These are phyloP conservation scores for Ceyx melanurus DNA, from an alignment of 2,113 vertebrate species.

Conservation along the genomic window DNA sequence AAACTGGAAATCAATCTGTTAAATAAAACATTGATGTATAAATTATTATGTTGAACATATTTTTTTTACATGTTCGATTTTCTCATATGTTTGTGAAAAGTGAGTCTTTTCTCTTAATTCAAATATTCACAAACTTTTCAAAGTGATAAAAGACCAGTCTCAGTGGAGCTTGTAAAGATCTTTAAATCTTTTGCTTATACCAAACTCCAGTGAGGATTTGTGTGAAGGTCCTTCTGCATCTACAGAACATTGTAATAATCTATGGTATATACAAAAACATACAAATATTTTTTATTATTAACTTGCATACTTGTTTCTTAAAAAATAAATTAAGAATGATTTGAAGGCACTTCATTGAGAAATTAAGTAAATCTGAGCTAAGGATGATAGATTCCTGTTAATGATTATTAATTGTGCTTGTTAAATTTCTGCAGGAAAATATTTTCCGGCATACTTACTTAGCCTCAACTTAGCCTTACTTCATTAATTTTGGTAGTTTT, in stretches of 20 bases:
- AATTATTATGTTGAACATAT: neutral
- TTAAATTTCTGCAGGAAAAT: constrained; percentile 3
- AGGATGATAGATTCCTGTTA: neutral
- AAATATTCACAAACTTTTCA: neutral
- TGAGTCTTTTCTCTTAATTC: neutral
- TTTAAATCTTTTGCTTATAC: neutral
- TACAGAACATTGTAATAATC: neutral
- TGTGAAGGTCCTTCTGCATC: neutral
- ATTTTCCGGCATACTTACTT: neutral
- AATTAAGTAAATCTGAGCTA: constrained; percentile 5
- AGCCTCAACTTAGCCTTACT: neutral
- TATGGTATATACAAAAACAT: neutral
- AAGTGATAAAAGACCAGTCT: neutral
- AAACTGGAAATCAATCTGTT: neutral
- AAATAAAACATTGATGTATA: neutral
- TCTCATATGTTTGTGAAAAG: neutral
- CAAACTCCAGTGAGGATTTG: neutral
- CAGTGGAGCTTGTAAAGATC: neutral
- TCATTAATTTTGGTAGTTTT: neutral
- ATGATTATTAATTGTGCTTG: constrained; percentile 12
- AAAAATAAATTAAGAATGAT: constrained; percentile 11
- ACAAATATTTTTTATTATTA: neutral
- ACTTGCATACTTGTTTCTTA: neutral
- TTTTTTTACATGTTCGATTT: neutral
- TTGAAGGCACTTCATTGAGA: neutral